A percentile compares a stretch with the other conserved stretches of the same genome.
Evolutionary conservation across 2,797 vertebrate species (phyloP).

Genomic region (Enteromius thamalakanensis): DNA sequence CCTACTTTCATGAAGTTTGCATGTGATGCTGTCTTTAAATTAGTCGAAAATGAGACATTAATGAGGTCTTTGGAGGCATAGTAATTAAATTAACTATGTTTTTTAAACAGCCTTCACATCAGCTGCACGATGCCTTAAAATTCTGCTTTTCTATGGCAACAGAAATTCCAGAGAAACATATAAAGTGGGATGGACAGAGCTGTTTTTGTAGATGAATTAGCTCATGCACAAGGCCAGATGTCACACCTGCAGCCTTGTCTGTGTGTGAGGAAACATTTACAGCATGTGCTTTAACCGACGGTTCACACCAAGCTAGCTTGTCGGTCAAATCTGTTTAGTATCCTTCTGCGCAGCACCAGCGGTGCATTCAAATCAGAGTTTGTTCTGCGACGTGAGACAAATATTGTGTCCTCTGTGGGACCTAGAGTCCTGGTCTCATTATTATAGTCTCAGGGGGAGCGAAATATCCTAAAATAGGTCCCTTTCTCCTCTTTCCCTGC

Average conservation of each 20-base stretch:
- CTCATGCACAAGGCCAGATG: slow-evolving; percentile 10
- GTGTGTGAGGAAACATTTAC: slow-evolving; percentile 8
- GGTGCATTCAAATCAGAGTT: slow-evolving; percentile 20
- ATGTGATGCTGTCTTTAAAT: not conserved
- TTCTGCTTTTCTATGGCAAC: not conserved
- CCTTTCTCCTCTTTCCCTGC: slow-evolving; percentile 15
- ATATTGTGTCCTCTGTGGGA: slow-evolving; percentile 32
- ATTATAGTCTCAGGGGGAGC: slow-evolving; percentile 35
- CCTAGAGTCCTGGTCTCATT: slow-evolving; percentile 42
- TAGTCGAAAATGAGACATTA: not conserved
- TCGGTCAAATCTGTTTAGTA: not conserved
- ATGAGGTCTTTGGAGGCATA: not conserved
- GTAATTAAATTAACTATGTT: not conserved
- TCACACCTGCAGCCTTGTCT: slow-evolving; percentile 15
- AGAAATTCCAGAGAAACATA: too few relatives aligned
- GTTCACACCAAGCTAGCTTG: not conserved
- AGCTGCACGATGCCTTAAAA: not conserved
- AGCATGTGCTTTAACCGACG: not conserved
- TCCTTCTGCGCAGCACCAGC: not conserved
- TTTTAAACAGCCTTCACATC: not conserved
- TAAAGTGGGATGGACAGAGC: slow-evolving; percentile 5
- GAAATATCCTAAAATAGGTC: slow-evolving; percentile 43
- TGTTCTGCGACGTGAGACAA: slow-evolving; percentile 28
- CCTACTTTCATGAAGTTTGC: not conserved
- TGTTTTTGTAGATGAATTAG: slow-evolving; percentile 19